Percentiles rank a stretch among this genome's conserved stretches.
These are phyloP conservation scores for Andrena marginata DNA, from an alignment of 2,888 invertebrate genomes.

Conservation along the genomic window DNA sequence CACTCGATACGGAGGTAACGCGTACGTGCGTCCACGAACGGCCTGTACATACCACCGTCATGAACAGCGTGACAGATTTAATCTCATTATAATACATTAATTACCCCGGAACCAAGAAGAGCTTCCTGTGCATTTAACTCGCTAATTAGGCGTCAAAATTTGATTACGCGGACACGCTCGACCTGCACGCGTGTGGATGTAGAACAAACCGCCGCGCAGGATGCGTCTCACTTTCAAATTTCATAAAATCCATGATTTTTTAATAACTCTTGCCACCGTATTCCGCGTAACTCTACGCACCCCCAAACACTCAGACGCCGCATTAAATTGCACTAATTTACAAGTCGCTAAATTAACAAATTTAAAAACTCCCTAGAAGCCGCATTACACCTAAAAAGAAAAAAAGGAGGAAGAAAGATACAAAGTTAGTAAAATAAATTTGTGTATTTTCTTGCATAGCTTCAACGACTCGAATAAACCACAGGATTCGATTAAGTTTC, in stretches of 20 bases:
- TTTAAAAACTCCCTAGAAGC: too few relatives aligned
- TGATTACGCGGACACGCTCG: conserved; percentile 20
- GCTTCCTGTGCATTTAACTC: conserved; percentile 40
- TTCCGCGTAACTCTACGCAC: too few relatives aligned
- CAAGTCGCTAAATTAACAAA: neutral
- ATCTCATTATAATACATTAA: conserved; percentile 46
- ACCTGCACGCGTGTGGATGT: conserved; percentile 18
- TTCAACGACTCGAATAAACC: too few relatives aligned
- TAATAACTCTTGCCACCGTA: neutral
- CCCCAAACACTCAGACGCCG: too few relatives aligned
- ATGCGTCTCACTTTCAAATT: neutral
- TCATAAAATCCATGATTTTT: neutral
- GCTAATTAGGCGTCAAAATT: conserved; percentile 46
- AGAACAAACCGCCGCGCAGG: neutral
- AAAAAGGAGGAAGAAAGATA: too few relatives aligned
- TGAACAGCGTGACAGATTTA: conserved; percentile 19
- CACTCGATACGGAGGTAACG: too few relatives aligned
- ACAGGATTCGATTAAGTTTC: neutral
- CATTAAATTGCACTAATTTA: too few relatives aligned
- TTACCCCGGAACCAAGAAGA: conserved; percentile 16
- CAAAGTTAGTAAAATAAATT: too few relatives aligned
- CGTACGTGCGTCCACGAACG: neutral
- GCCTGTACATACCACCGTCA: neutral
- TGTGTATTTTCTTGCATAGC: too few relatives aligned
- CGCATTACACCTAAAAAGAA: too few relatives aligned